Conservation (phyloP, 2,113 vertebrate species). For the Chamaea fasciata region DNA sequence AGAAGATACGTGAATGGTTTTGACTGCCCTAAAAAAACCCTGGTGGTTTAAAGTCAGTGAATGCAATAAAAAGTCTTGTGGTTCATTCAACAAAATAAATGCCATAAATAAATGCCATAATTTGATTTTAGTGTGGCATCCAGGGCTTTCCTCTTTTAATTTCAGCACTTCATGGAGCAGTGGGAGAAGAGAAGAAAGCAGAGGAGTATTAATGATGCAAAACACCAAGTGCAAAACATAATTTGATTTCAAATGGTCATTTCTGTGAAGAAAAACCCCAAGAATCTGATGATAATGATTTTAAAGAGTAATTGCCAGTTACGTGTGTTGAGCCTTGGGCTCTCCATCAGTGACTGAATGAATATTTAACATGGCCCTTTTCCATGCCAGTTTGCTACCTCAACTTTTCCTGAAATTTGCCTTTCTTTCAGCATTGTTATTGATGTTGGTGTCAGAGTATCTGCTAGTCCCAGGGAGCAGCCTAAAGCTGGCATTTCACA, state of each 20-base stretch:
- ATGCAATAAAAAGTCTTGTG: background rate
- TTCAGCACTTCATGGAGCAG: background rate
- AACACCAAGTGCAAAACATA: background rate
- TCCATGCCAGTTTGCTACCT: background rate
- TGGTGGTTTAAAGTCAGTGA: background rate
- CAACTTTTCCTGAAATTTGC: background rate
- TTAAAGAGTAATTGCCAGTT: background rate
- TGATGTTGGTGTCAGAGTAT: background rate
- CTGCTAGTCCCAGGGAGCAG: background rate
- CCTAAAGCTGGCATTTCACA: background rate
- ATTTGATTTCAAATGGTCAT: background rate
- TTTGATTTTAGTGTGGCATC: background rate
- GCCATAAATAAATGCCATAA: background rate
- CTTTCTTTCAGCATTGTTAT: background rate
- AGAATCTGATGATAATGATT: background rate
- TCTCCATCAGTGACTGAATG: background rate
- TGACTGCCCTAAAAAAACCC: background rate
- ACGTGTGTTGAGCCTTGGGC: fast-evolving
- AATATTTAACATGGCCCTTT: fast-evolving
- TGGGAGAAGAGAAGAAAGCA: background rate
- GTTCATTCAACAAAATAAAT: background rate
- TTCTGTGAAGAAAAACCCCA: fast-evolving
- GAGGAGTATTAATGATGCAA: background rate
- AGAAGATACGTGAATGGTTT: background rate
- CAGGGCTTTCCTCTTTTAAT: background rate